phyloP scores from a whole-genome alignment of 2,113 vertebrate species.

The Nesoenas mayeri region DNA sequence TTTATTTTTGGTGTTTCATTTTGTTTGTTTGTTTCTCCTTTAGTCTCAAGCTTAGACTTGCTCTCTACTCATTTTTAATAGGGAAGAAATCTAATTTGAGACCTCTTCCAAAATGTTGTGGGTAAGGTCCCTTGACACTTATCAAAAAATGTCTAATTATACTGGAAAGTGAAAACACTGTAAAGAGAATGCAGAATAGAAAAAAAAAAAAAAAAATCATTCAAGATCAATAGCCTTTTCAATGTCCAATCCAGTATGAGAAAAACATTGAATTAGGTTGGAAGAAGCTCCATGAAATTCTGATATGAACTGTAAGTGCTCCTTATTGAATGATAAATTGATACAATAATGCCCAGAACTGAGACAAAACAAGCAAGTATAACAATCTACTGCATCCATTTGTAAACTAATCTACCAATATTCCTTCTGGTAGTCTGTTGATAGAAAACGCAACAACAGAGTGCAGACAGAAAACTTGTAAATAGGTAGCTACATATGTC shows the following conservation, averaged over 20 bases:
- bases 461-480: neutral
- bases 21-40: neutral
- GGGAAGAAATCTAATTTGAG: neutral
- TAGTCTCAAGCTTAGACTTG: neutral
- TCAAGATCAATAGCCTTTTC: conserved; percentile 12
- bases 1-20: neutral
- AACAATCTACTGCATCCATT: neutral
- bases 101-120: neutral
- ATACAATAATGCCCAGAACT: conserved; percentile 7
- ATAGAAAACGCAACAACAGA: neutral
- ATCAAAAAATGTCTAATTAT: neutral
- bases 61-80: neutral
- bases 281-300: conserved; percentile 45
- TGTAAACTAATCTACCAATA: conserved; percentile 11
- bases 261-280: conserved; percentile 48
- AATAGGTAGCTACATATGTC: neutral
- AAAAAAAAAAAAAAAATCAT: neutral
- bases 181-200: neutral
- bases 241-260: conserved; percentile 20
- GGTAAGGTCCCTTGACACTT: neutral
- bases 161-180: neutral
- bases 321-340: conserved; percentile 22
- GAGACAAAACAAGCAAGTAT: neutral
- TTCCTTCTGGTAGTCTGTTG: neutral
- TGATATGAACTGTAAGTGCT: conserved; percentile 14